A percentile compares a stretch with the other conserved stretches of the same genome.
phyloP scores from a whole-genome alignment of 2,888 invertebrate species.

The Caenorhabditis sp. region DNA sequence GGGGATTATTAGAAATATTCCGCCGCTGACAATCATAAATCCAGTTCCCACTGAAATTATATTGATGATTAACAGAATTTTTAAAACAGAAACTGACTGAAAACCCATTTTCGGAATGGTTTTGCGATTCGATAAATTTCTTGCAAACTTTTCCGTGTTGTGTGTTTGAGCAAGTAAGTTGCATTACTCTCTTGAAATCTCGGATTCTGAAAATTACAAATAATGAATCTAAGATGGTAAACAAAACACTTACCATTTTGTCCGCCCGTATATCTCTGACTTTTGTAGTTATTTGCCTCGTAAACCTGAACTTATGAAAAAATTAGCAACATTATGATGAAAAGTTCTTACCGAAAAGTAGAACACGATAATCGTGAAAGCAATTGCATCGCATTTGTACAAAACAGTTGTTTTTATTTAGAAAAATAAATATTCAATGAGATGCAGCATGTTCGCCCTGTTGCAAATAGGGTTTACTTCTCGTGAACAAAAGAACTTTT shows the following conservation, averaged over 20 bases:
- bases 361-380: neutral
- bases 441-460: neutral
- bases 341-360: neutral
- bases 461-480: neutral
- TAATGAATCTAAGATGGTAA: neutral
- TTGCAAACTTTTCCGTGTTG: constrained; percentile 28
- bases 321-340: neutral
- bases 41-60: constrained; percentile 80
- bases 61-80: neutral
- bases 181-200: constrained; percentile 14
- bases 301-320: neutral
- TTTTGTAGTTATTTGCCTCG: neutral
- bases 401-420: neutral
- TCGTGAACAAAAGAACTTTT: neutral
- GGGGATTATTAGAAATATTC: constrained; percentile 91
- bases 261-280: neutral
- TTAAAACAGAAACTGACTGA: constrained; percentile 13
- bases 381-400: neutral
- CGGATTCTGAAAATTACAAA: neutral
- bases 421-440: neutral
- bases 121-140: constrained; percentile 30
- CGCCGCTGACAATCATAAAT: constrained; percentile 85
- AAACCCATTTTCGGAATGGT: constrained; percentile 25
- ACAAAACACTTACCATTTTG: neutral
- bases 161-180: constrained; percentile 24